Base-by-base conservation (phyloP, 2,113 vertebrate species). In the Tyto alba region DNA sequence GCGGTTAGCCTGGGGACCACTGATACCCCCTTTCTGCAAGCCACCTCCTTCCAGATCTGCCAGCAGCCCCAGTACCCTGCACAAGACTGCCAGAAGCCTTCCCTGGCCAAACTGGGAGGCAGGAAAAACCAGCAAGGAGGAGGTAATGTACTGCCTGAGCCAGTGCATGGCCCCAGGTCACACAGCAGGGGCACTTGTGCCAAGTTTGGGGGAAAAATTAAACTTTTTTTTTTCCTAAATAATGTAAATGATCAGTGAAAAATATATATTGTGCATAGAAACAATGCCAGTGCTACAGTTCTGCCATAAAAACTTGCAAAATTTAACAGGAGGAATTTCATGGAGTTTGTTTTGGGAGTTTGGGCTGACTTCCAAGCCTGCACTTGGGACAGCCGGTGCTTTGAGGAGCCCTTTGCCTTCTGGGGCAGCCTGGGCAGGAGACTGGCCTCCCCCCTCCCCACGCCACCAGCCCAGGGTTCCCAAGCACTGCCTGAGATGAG, bases 21-120 rank as follows among this genome's bases (percentile, higher is more conserved):
- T 2, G 0, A 2, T 3, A 11, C 16, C 40, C 3, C 1, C 1
- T 4, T 43, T 21, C 67, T 74, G 13, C 29, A 2, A 17, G 62
- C 45, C 53, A 16, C 9, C 21, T 4, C 38, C 48, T 41, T 40
- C 30, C 45, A 14, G 32, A 29, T 10, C 11, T 17, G 30, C 36
- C 45, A 32, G 55, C n/a, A 38, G 10, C 23, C 17, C 19, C 77
- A 56, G 55, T 27, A 26, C 18, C 43, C 50, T 17, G 47, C 17
- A 4, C 5, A 13, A 45, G 47, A 7, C 29, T 18, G 5, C 32
- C 7, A 26, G 82, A 53, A 68, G 14, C 38, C 48, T 67, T 57
- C 30, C 26, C 38, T 53, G 40, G 66, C 13, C 50, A n/a, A 53
- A 63, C 17, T 21, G 32, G 52, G 40, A 73, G 21, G 25, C 9